Conservation (phyloP, 2,797 vertebrate species). For the Malurus leucopterus region DNA sequence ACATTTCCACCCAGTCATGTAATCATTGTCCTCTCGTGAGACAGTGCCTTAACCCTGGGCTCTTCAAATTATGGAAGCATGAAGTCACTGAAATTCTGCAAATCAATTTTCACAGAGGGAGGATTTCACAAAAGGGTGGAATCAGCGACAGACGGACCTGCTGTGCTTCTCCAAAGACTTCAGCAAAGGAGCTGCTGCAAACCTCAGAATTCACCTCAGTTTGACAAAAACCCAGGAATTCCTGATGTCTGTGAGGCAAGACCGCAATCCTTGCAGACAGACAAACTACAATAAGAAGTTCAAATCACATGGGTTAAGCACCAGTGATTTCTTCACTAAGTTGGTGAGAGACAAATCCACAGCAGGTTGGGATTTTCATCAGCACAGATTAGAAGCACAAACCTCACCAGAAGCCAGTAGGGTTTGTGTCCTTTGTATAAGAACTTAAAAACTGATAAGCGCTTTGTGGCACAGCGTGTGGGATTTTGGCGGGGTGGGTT, state of each 20-base stretch:
- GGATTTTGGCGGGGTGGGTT: not conserved
- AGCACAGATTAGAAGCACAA: conserved; percentile 1
- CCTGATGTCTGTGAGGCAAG: not conserved
- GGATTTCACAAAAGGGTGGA: not conserved
- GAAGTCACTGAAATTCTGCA: conserved; percentile 20
- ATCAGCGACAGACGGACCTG: not conserved
- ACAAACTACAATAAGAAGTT: not conserved
- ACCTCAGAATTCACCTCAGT: not conserved
- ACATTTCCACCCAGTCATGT: not conserved
- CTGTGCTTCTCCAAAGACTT: not conserved
- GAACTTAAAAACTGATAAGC: not conserved
- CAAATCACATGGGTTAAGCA: not conserved
- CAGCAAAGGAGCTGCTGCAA: not conserved
- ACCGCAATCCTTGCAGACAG: not conserved
- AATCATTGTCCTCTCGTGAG: not conserved
- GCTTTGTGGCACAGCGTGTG: not conserved
- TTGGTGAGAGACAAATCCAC: not conserved
- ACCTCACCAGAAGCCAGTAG: not conserved
- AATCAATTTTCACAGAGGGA: conserved; percentile 3
- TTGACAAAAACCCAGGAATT: not conserved
- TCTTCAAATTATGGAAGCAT: not conserved
- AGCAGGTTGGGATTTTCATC: conserved; percentile 9
- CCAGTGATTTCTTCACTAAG: not conserved
- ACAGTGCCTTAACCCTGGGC: conserved; percentile 14
- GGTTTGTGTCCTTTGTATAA: not conserved